Base-by-base conservation (phyloP, 2,888 invertebrate species). In the Heliconius erato region DNA sequence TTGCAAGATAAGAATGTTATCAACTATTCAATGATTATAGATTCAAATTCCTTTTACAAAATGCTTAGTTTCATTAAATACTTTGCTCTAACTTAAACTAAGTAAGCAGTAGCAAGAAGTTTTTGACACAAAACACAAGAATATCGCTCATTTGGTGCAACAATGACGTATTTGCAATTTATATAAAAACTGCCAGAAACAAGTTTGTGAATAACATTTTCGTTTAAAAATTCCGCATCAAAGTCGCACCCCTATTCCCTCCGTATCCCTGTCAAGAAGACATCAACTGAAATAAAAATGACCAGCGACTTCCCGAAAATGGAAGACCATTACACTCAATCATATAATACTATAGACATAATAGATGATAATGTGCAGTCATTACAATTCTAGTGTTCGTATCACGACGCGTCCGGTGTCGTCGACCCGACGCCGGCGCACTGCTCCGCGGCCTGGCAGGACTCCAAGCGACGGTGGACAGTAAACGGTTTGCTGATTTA, bases 401-500 rank as follows among this genome's bases (percentile, higher is more conserved):
- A 85, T 85, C 86, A 83, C 83, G 81, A 83, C 72, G 80, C 85
- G 85, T 83, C 86, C 87, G 87, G 89, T 89, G 92, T 91, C 91
- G 91, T 88, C 92, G 91, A 92, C 92, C 91, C 86, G 85, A 84
- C 86, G 85, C 85, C 85, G 89, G 89, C 88, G 90, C 88, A 90
- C 87, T 88, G 90, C 90, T 91, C 90, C 90, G 91, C 91, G 88
- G 86, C 86, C 91, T 94, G 95, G 94, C 94, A 90, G 35, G 79
- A 81, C 87, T 93, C 94, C 94, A 94, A 92, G 90, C 91, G 91
- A 92, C 91, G 89, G 89, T 84, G 86, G 86, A 87, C 84, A 81
- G 81, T 67, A 80, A 82, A 79, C 44, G 78, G 79, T 63, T 82
- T 28, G 69, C 80, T 63, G 40, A 82, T 82, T 80, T 82, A 79